phyloP scores from a whole-genome alignment of 1,140 invertebrate species.

The Pectinophora gossypiella region DNA sequence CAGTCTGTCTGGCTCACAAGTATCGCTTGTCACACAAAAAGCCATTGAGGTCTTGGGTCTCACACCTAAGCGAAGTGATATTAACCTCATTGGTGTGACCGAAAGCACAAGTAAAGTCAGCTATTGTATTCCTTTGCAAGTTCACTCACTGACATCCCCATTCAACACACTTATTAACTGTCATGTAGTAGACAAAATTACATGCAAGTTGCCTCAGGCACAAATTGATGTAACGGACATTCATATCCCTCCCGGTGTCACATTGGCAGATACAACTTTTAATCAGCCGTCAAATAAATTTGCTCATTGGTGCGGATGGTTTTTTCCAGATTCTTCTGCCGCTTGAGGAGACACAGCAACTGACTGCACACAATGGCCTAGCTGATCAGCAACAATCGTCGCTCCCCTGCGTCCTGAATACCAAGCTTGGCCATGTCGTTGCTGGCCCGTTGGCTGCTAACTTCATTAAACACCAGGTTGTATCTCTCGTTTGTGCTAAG shows the following conservation, averaged over 20 bases:
- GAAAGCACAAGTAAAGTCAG: not conserved
- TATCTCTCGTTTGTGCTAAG: not conserved
- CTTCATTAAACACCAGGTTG: not conserved
- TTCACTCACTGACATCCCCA: not conserved
- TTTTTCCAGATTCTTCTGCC: not conserved
- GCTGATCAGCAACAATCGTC: not conserved
- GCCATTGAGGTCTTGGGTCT: not conserved
- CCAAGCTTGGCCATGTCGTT: not conserved
- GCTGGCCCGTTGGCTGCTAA: not conserved
- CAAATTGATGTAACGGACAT: not conserved
- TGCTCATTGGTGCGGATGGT: not conserved
- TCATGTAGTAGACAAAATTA: not conserved
- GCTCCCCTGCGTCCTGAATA: not conserved
- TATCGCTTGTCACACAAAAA: not conserved
- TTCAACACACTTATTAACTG: not conserved
- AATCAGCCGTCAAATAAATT: not conserved
- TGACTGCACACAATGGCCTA: not conserved
- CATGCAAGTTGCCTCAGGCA: not conserved
- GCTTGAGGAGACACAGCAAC: not conserved
- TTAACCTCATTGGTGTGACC: not conserved
- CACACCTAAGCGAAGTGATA: not conserved
- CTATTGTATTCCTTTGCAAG: slow-evolving; percentile 1
- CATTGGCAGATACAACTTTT: not conserved
- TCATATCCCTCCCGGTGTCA: not conserved
- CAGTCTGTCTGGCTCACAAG: not conserved